Evolutionary conservation across 1,140 invertebrate species (phyloP).

Genomic region (Bombus ignitus): DNA sequence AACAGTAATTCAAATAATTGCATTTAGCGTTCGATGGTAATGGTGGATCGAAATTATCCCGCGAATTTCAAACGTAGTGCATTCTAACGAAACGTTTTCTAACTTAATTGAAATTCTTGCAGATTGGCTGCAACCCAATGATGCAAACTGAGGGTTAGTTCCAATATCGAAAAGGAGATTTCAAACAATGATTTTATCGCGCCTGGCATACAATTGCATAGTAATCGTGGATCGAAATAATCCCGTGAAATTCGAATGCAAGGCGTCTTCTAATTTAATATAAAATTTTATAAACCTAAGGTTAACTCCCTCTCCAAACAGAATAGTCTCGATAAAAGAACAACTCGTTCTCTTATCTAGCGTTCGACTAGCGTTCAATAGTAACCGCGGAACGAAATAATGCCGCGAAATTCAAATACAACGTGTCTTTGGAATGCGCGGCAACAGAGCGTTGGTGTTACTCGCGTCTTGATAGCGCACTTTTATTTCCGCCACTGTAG

Average conservation of each 20-base stretch:
- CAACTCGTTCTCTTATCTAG: neutral
- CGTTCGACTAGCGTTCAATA: neutral
- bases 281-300: neutral
- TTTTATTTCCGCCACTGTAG: conserved; percentile 62
- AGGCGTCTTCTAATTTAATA: no score
- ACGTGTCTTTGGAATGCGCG: neutral
- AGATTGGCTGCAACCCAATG: neutral
- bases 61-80: neutral
- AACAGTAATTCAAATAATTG: no score
- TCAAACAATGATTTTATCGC: no score
- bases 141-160: no score
- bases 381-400: no score
- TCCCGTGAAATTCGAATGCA: no score
- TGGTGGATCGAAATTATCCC: neutral
- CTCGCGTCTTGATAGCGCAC: conserved; percentile 58
- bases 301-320: no score
- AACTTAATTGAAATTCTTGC: neutral
- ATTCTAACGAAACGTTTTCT: neutral
- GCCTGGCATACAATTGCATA: no score
- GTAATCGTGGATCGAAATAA: no score
- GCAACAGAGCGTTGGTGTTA: conserved; percentile 56
- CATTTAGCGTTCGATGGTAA: neutral
- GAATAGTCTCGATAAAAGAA: neutral
- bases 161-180: no score
- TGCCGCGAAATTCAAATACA: neutral